phyloP scores from a whole-genome alignment of 2,797 vertebrate species.

The Sarcophilus harrisii region DNA sequence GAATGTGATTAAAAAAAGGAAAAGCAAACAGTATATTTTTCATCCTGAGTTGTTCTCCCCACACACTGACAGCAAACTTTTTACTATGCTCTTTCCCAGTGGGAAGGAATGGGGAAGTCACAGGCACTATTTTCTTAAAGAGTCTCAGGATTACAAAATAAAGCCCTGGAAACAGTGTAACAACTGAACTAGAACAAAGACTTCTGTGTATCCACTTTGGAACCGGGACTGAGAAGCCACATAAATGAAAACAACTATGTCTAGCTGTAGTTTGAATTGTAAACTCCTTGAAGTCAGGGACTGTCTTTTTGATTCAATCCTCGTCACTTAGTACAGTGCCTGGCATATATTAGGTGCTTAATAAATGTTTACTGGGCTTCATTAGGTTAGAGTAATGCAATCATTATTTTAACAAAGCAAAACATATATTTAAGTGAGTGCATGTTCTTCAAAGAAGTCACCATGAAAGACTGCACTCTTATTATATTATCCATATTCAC shows the following conservation, averaged over 20 bases:
- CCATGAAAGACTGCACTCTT: background rate
- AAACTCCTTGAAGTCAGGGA: background rate
- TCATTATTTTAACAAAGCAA: background rate
- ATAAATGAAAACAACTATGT: background rate
- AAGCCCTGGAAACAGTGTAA: background rate
- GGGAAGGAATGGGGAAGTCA: background rate
- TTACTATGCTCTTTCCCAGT: background rate
- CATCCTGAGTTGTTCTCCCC: background rate
- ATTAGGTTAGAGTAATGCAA: background rate
- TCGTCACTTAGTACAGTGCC: background rate
- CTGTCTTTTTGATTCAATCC: background rate
- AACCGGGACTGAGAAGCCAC: background rate
- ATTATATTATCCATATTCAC: background rate
- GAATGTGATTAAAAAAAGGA: background rate
- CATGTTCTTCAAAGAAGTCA: background rate
- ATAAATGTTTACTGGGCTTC: background rate
- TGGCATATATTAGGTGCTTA: background rate
- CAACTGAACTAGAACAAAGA: background rate
- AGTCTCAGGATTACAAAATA: background rate
- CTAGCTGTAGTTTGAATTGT: background rate
- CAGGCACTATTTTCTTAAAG: background rate
- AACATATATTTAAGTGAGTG: too few species aligned
- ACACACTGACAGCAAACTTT: background rate
- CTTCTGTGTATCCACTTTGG: background rate
- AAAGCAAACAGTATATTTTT: slow-evolving; percentile 4